Evolutionary conservation across 2,888 invertebrate genomes (phyloP), one percentile per base, ranked within the genome.

Genomic region (Nemotelus pantherinus): DNA sequence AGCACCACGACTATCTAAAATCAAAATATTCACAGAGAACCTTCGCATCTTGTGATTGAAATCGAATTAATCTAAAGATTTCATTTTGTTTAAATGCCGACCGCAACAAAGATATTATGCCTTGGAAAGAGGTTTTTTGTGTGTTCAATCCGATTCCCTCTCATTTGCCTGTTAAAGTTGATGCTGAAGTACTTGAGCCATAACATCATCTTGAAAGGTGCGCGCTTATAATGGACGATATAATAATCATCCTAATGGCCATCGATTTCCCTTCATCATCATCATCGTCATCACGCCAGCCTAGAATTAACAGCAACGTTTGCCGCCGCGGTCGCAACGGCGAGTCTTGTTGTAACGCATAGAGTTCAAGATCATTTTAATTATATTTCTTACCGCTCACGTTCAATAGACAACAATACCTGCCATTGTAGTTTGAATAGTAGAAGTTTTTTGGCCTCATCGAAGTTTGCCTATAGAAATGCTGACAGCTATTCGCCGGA

Each of bases 231-330:
- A 74, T 74, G 74, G 48, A 74, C 63, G 47, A 74, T 74, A 60
- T 74, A 74, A 74, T 74, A 74, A 74, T 48, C 74, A 60, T 74
- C 72, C 74, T 74, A 74, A 74, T 74, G 74, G 74, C 63, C 60
- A 74, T 74, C 50, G 63, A 74, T 63, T 74, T 63, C 74, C 74
- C 74, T 74, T 70, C 70, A 70, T 70, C 70, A 70, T 70, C 55
- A 3, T 55, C 48, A 50, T 48, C 70, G 25, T n/a, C 63, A 55
- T 43, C 55, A 55, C n/a, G 43, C 53, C n/a, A n/a, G n/a, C n/a
- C n/a, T n/a, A n/a, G n/a, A n/a, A n/a, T n/a, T n/a, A n/a, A n/a
- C n/a, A n/a, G n/a, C n/a, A n/a, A n/a, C n/a, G n/a, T n/a, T n/a
- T n/a, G n/a, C n/a, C n/a, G n/a, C n/a, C n/a, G n/a, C n/a, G n/a